Base-by-base conservation (phyloP, 2,797 vertebrate genomes). In the Orestias chungarensis region DNA sequence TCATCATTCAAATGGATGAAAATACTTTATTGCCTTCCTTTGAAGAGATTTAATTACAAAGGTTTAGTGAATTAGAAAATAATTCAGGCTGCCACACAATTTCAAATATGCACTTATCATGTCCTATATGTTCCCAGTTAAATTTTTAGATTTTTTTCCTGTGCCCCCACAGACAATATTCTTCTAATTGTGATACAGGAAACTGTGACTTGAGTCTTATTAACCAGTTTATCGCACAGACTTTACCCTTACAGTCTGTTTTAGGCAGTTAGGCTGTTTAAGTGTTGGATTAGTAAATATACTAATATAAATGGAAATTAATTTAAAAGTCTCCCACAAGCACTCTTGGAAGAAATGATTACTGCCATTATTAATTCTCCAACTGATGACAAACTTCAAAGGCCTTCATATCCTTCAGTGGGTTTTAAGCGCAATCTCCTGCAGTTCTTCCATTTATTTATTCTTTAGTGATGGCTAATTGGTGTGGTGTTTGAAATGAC, bases 41-140 rank as follows among this genome's bases (percentile, higher is more conserved):
- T 91, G 90, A 89, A 87, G 88, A 90, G 84, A 89, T 89, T 87
- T 92, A 90, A 93, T 93, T 90, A 93, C 84, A 88, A 88, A 90
- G 88, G 88, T 92, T 92, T 93, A 91, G 89, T 91, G 91, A 89
- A 87, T 90, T 90, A 87, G 84, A 87, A 87, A 89, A 76, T 79
- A 88, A 90, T 88, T 86, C 81, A 82, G 84, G 89, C 83, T 81
- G 66, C 76, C 47, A 17, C 66, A 81, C 69, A 66, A 11, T 11
- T 35, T 62, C 31, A 65, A 47, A 64, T 62, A 62, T 35, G 57
- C 31, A 12, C 59, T 66, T 71, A 76, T 47, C 62, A 72, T n/a
- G n/a, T n/a, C n/a, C n/a, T n/a, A n/a, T n/a, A n/a, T n/a, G n/a
- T n/a, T n/a, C n/a, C n/a, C n/a, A n/a, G n/a, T n/a, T n/a, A 86